Base-by-base conservation (phyloP, 2,113 vertebrate genomes). In the Lepisosteus oculatus region DNA sequence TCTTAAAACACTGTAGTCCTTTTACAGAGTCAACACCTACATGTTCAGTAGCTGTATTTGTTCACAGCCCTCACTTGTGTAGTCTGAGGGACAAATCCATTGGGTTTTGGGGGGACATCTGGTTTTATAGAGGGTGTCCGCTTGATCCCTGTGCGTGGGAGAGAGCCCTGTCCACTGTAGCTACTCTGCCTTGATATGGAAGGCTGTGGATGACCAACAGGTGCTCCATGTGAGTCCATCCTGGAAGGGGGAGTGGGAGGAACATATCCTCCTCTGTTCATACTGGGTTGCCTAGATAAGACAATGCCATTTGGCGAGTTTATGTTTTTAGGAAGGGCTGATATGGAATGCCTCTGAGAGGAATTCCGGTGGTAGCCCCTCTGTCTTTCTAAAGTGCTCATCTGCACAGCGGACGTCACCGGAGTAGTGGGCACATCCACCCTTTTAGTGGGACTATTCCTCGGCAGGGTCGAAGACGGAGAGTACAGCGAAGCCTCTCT, bases 91-190 rank as follows among this genome's bases (percentile, higher is more conserved):
- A 92, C 89, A 61, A 99, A 97, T 3, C 95, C 86, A 73, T 89
- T 96, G 76, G 97, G 97, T 92, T 99, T 99, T 80, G 97, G 97
- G 79, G 97, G 97, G 86, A 99, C 94, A 0, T 99, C 97, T 0
- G 97, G 97, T 89, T 97, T 98, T 93, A 99, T 84, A 71, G 97
- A 99, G 68, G 95, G 91, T 82, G 95, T 96, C 92, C 96, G 90
- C 95, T 98, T 99, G 82, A 99, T 76, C 72, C 95, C 96, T 68
- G 95, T 95, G 73, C 96, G 95, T 72, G 97, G 96, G 71, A 99
- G 95, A 41, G 97, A 98, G 76, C 96, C 94, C 0, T 96, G 95
- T 81, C 95, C 95, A 43, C 92, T 96, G 83, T 97, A 99, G 84
- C 95, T 97, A 90, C 94, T 96, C 85, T 98, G 97, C 84, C 96